Base-by-base conservation (phyloP, 1,140 invertebrate genomes). In the Ceratina japonica region DNA sequence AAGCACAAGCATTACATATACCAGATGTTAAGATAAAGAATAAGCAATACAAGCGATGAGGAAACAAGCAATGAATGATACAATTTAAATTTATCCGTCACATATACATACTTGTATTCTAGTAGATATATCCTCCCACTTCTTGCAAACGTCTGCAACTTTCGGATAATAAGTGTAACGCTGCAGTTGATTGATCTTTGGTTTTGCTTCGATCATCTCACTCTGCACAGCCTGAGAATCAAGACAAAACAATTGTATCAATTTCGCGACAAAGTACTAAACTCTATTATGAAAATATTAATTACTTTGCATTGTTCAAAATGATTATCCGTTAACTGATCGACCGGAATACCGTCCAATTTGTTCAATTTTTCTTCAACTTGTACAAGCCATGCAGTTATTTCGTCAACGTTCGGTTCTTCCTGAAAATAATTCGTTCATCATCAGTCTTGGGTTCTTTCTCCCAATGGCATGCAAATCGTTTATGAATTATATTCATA, bases 301-400 rank as follows among this genome's bases (percentile, higher is more conserved):
- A 69, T 83, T 90, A 90, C 93, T 88, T 90, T 94, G 89, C 87
- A 93, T 82, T 89, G 92, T 87, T 94, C 93, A 78, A 93, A 90
- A 73, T 93, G 91, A 70, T 92, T 88, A 44, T 91, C 87, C 81
- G 87, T 86, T 84, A 92, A 76, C 89, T 93, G 82, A 80, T 90
- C 84, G 71, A 89, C 58, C 79, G 89, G 84, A 15, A 91, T 85
- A 44, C 82, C 75, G 71, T 92, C 89, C 20, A 93, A 83, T 72
- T 90, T 86, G 71, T 89, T 88, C 16, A 94, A 77, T 76, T 92
- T 92, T 18, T 91, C 85, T 87, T 93, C 92, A 5, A 92, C 88
- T 88, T 92, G 91, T 37, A 87, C 83, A 20, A 94, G 85, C 93
- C 93, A 93, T 15, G 91, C 91, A 73, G 93, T 92, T 54, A 94